Base-by-base conservation (phyloP, 1,140 invertebrate species). In the Pectinophora gossypiella region DNA sequence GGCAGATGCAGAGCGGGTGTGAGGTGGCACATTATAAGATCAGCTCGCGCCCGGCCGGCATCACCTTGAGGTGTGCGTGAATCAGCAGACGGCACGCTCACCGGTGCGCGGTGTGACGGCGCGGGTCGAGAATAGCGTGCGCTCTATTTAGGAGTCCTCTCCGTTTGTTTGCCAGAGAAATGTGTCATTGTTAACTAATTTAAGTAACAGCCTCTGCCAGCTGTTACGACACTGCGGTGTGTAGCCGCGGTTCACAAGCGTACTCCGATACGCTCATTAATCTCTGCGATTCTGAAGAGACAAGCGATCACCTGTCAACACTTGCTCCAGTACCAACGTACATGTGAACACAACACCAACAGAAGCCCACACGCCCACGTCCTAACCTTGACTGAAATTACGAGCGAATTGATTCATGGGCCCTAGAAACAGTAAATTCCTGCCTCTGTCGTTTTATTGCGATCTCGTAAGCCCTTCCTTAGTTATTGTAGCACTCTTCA, bases 151-250 rank as follows among this genome's bases (percentile, higher is more conserved):
- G 69, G 75, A 80, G 65, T 78, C 74, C 69, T 81, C 68, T 74
- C 61, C 61, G 79, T 85, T 83, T 86, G 81, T 86, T 85, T 85
- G 81, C 83, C 83, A 86, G 83, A 81, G 69, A 86, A 76, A 86
- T 86, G 83, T 86, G 83, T 86, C 83, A 86, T 86, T 86, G 83
- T 86, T 86, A 86, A 86, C 83, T 86, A 86, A 86, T 86, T 83
- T 83, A 80, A 86, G 83, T 86, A 83, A 82, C 81, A 63, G 61
- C 72, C 61, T 60, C 69, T 80, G 83, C 83, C 81, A 86, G 83
- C 67, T 79, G 68, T 86, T 86, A 85, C 79, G 71, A 85, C 72
- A 86, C 50, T 40, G 36, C 54, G 49, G 57, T 59, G 57, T 66
- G 64, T 68, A 59, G 63, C 51, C 68, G 53, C 55, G 56, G 54